phyloP scores from a whole-genome alignment of 2,797 vertebrate genomes.

The Vipera ursinii region DNA sequence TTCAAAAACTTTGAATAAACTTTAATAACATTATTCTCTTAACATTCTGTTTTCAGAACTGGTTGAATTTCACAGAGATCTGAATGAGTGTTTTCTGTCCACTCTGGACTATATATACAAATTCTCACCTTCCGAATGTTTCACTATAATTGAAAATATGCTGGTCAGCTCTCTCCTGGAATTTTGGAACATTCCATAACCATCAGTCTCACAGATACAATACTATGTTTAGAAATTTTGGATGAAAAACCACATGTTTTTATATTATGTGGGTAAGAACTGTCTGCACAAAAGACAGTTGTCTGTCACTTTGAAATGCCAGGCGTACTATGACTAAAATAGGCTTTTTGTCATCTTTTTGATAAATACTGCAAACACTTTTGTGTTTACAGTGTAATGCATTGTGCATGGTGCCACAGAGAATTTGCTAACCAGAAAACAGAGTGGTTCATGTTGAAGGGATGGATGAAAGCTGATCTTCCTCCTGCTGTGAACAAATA shows the following conservation, averaged over 20 bases:
- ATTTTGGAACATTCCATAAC: constrained; percentile 51
- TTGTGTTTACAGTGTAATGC: not conserved
- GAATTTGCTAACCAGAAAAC: constrained; percentile 12
- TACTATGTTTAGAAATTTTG: not conserved
- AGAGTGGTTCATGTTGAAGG: not conserved
- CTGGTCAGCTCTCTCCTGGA: constrained; percentile 21
- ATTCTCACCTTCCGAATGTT: constrained; percentile 8
- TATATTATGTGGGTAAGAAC: constrained; percentile 54
- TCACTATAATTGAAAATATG: constrained; percentile 41
- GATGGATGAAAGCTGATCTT: constrained; percentile 2
- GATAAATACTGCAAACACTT: accelerated
- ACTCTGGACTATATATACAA: not conserved
- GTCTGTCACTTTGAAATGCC: constrained; percentile 55
- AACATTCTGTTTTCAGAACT: constrained; percentile 15
- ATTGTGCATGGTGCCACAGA: constrained; percentile 4
- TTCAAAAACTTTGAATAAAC: not conserved
- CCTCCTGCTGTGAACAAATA: not conserved
- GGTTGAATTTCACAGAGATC: constrained; percentile 3
- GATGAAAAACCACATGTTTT: constrained; percentile 9
- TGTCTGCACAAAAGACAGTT: constrained; percentile 51
- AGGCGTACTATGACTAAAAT: constrained; percentile 48
- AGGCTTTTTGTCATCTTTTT: constrained; percentile 51
- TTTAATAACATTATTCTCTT: not conserved
- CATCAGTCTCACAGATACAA: constrained; percentile 44
- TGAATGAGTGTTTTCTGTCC: not conserved